Evolutionary conservation across 2,113 vertebrate genomes (phyloP), one percentile per base, ranked within the genome.

Genomic region (Zosterops borbonicus): DNA sequence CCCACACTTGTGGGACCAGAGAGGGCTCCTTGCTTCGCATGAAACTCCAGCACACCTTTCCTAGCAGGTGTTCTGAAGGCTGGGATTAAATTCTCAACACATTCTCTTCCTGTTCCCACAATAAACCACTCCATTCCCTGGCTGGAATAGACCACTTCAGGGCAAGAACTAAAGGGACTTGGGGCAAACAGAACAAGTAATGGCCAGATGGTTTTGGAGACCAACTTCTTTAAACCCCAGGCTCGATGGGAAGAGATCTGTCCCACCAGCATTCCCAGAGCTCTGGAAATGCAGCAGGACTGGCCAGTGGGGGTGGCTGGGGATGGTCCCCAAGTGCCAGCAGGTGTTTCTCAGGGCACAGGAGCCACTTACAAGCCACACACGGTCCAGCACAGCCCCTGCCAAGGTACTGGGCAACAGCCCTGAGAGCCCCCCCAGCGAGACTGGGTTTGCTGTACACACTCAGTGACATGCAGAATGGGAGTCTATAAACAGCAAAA

Each of bases 371-470:
- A 28, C 2, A 44, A 79, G 42, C 46, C 28, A 55, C 84, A 49
- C 75, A 16, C 1, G 90, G 90, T 14, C 85, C 90, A 53, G 85
- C 89, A 53, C 0, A 0, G 87, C 41, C 91, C 68, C 55, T 83
- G 91, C 89, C 68, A 41, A 77, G 71, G 12, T 3, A 58, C 70
- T 4, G 47, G 70, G 83, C 74, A 67, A 28, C n/a, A n/a, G 58
- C 65, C 60, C 23, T 5, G 3, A 2, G 60, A 64, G 64, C 29
- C 55, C 53, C 65, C 65, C 2, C 7, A 25, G 67, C 2, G 0
- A 65, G 75, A 0, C 63, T 5, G 35, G 1, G 44, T 29, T 52
- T 6, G 5, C 11, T 6, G 13, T 0, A 12, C 58, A 29, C 62
- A 3, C 81, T 18, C 87, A 42, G 17, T 0, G 1, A 46, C 74